Percentiles rank a stretch among this genome's conserved stretches.
Conservation (phyloP, 2,797 vertebrate genomes). For the Emydoidea blandingii region DNA sequence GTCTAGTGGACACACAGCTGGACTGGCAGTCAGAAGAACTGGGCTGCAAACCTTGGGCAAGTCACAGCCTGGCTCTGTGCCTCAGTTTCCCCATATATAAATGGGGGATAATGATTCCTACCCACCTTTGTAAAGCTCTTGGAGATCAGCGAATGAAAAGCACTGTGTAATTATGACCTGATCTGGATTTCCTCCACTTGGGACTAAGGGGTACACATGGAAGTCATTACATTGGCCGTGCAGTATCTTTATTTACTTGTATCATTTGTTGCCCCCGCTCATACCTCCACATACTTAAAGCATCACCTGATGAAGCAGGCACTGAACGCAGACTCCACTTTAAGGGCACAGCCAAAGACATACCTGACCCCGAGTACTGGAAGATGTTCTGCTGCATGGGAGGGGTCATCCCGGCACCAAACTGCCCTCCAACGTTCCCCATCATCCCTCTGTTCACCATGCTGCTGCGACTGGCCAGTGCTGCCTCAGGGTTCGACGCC, state of each 20-base stretch:
- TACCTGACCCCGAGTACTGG: conserved; percentile 92
- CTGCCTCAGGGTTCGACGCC: conserved; percentile 84
- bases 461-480: conserved; percentile 82
- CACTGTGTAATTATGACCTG: background rate
- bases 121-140: background rate
- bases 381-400: conserved; percentile 92
- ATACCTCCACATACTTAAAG: background rate
- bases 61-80: background rate
- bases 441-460: conserved; percentile 88
- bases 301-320: background rate
- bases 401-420: conserved; percentile 83
- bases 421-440: conserved; percentile 88
- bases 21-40: background rate
- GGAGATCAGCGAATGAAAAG: background rate
- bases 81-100: background rate
- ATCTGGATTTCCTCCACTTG: background rate
- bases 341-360: background rate
- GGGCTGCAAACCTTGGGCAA: background rate
- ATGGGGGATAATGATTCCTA: background rate
- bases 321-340: background rate
- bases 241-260: background rate
- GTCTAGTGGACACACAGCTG: background rate
- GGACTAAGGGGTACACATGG: background rate
- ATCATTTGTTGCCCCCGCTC: background rate
- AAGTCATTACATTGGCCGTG: background rate